Conservation (phyloP, 37 sponge, comb jelly and placozoan species). For the Aplysina aerophoba region DNA sequence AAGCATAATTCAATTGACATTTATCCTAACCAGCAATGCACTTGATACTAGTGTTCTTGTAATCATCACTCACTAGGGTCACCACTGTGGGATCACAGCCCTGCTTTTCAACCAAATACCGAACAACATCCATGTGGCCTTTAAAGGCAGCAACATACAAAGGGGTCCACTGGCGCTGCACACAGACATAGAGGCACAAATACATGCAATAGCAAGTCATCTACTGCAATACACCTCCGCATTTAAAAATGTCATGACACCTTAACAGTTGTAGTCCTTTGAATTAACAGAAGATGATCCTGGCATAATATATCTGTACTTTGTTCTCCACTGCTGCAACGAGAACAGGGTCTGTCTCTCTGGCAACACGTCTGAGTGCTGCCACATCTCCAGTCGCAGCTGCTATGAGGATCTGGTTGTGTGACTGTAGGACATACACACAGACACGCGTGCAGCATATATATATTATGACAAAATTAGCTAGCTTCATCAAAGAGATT, state of each 20-base stretch:
- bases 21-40: too few species aligned
- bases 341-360: neutral
- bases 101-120: neutral
- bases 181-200: neutral
- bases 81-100: neutral
- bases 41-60: too few species aligned
- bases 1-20: too few species aligned
- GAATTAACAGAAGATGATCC: too few species aligned
- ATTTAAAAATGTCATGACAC: too few species aligned
- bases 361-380: neutral
- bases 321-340: neutral
- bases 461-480: too few species aligned
- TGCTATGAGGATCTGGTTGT: neutral
- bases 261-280: too few species aligned
- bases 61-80: neutral
- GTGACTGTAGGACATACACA: too few species aligned
- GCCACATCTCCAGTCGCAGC: constrained; percentile 2
- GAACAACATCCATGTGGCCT: neutral
- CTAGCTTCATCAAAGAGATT: too few species aligned
- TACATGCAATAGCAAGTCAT: neutral
- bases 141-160: neutral
- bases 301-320: too few species aligned
- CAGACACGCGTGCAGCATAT: too few species aligned
- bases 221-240: too few species aligned
- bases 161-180: neutral